Conservation (phyloP, 2,888 invertebrate species). For the Halocaridina rubra region DNA sequence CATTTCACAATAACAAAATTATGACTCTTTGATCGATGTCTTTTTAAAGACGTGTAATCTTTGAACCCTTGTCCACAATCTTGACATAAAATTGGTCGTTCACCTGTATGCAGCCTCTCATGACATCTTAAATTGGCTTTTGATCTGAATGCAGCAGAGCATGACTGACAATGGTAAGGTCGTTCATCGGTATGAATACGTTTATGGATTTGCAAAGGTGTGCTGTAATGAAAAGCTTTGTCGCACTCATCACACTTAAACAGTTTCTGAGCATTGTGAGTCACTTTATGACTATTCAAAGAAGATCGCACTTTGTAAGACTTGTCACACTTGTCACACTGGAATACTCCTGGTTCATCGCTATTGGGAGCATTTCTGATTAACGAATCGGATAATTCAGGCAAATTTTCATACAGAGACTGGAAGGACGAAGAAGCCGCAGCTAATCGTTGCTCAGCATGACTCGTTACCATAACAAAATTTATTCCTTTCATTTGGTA, state of each 20-base stretch:
- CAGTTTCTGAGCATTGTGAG: conserved; percentile 43
- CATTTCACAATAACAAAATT: not conserved
- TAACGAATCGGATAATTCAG: too few relatives aligned
- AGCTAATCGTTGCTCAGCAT: not conserved
- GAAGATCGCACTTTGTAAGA: conserved; percentile 45
- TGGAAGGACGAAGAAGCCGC: too few relatives aligned
- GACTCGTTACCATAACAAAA: conserved; percentile 29
- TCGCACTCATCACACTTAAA: conserved; percentile 53
- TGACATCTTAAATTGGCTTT: conserved; percentile 36
- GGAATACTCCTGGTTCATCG: conserved; percentile 32
- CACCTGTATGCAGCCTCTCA: conserved; percentile 36
- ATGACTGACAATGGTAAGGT: conserved; percentile 40
- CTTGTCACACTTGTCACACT: conserved; percentile 51
- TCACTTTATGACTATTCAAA: conserved; percentile 42
- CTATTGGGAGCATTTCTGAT: conserved; percentile 36
- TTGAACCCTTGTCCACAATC: conserved; percentile 38
- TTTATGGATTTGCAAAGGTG: conserved; percentile 46
- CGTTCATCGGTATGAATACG: conserved; percentile 44
- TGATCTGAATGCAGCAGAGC: conserved; percentile 28
- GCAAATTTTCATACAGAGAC: too few relatives aligned
- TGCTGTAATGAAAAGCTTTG: conserved; percentile 48
- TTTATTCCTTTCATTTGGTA: conserved; percentile 27
- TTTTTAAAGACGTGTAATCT: conserved; percentile 38
- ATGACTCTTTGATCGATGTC: conserved; percentile 34
- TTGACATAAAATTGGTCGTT: conserved; percentile 31